Evolutionary conservation across 64 coral and sea anemone species (phyloP), one percentile per base, ranked within the genome.

Genomic region (Actinia equina): DNA sequence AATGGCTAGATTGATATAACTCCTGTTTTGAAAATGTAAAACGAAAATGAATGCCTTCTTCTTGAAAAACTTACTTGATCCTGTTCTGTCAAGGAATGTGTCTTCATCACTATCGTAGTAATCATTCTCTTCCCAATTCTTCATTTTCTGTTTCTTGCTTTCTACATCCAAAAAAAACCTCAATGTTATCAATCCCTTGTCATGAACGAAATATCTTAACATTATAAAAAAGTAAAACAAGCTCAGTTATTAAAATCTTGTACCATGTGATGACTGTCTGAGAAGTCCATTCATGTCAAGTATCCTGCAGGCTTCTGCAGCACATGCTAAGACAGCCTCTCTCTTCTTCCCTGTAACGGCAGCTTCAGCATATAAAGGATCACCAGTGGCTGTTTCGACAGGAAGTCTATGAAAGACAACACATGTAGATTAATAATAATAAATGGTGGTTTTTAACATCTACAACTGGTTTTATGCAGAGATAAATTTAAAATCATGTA

Each of bases 51-150:
- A 37, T 27, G 7, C 19, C 6, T 52, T 5, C 18, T 23, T 85
- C 6, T 56, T 23, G 43, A 17, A 25, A 16, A 46, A 94, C 52
- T 49, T 83, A 99, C 97, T 89, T 91, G 93, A 89, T 95, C 97
- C 97, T 53, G 97, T 99, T 76, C 97, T 93, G 69, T 99, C 93
- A 78, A 99, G 87, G 59, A 99, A 99, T 25, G 91, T 88, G 83
- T 99, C 97, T 89, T 99, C 97, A 91, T 99, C 97, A 86, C 97
- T 99, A 71, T 99, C 97, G 91, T 99, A 99, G 57, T 86, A 99
- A 87, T 99, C 97, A 95, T 99, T 95, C 42, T 95, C 93, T 86
- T 95, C 97, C 93, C 93, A 99, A n/a, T 99, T 99, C 54, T 95
- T 99, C 44, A 90, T 77, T 86, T 92, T 92, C 20, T 99, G 93